phyloP scores from a whole-genome alignment of 2,888 invertebrate species.

The Automeris io region DNA sequence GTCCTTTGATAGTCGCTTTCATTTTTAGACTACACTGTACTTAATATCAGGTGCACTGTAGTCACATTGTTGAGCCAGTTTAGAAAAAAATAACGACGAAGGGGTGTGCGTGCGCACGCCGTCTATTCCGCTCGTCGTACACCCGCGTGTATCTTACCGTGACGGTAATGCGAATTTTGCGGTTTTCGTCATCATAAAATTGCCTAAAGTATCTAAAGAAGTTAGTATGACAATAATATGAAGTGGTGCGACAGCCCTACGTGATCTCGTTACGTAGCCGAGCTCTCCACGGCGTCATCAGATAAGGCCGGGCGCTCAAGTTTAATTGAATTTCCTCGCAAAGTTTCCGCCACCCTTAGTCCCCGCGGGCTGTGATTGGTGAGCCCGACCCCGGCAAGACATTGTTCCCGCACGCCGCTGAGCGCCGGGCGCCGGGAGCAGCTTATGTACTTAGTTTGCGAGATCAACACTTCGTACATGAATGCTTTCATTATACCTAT shows the following conservation, averaged over 20 bases:
- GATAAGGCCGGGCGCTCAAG: constrained; percentile 72
- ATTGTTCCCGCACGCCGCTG: constrained; percentile 46
- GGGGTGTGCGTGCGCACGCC: too few relatives aligned
- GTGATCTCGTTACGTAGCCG: constrained; percentile 58
- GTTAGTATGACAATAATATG: not conserved
- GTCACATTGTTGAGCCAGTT: too few relatives aligned
- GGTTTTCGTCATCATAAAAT: too few relatives aligned
- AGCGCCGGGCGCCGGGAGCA: constrained; percentile 24
- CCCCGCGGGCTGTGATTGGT: constrained; percentile 60
- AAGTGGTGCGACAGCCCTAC: constrained; percentile 38
- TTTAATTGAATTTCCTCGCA: constrained; percentile 72
- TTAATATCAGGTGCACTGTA: too few relatives aligned
- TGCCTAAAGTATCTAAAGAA: too few relatives aligned
- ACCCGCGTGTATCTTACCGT: too few relatives aligned
- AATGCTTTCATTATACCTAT: constrained; percentile 18
- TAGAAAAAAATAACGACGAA: too few relatives aligned
- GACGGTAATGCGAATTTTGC: too few relatives aligned
- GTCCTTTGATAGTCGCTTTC: too few relatives aligned
- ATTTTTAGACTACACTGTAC: too few relatives aligned
- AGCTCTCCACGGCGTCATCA: constrained; percentile 67
- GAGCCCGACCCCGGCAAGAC: constrained; percentile 51
- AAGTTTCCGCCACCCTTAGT: constrained; percentile 61
- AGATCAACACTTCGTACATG: constrained; percentile 20
- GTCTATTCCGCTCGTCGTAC: too few relatives aligned
- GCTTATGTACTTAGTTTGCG: constrained; percentile 22